Base-by-base conservation (phyloP, 2,797 vertebrate genomes). In the Phataginus tetradactyla region DNA sequence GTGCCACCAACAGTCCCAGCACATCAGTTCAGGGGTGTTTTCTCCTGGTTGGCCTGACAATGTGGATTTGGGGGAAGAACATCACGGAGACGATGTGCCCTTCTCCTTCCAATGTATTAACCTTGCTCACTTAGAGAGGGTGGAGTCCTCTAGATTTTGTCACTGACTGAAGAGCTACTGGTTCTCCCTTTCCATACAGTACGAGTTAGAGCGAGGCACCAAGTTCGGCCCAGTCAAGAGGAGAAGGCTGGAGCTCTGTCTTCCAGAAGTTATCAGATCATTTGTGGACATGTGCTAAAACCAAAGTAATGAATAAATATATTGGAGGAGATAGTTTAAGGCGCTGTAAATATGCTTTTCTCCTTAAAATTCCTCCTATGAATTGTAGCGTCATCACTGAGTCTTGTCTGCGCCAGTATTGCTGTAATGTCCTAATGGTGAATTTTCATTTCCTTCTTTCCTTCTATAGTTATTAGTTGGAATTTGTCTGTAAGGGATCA, bases 81-180 rank as follows among this genome's bases (percentile, higher is more conserved):
- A 5, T 34, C 14, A 5, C 29, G 4, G 55, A 11, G 15, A 17
- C 21, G 7, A 5, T 0, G 0, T 55, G 21, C 20, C 66, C 29
- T 42, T 63, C 57, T 64, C 64, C 42, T 61, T 21, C 10, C 7
- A 75, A 29, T 15, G 14, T 21, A 1, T 14, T 42, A 49, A 51
- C 5, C 53, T n/a, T 45, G 29, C 18, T n/a, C 53, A 45, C 29
- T 25, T 20, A 20, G 4, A 69, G 13, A 69, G 4, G 18, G 18
- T 39, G 29, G n/a, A 51, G 39, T 18, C 53, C 37, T 69, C 13
- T 27, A 79, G 74, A 69, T 79, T 20, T 86, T 11, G 25, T 11
- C 27, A 37, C 12, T 11, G 45, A 45, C 39, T 53, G 23, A 37
- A 53, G 61, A n/a, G 14, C 51, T 69, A 4, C 61, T 59, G 5